phyloP scores from a whole-genome alignment of 2,888 invertebrate genomes.

The Coleophora deauratella region DNA sequence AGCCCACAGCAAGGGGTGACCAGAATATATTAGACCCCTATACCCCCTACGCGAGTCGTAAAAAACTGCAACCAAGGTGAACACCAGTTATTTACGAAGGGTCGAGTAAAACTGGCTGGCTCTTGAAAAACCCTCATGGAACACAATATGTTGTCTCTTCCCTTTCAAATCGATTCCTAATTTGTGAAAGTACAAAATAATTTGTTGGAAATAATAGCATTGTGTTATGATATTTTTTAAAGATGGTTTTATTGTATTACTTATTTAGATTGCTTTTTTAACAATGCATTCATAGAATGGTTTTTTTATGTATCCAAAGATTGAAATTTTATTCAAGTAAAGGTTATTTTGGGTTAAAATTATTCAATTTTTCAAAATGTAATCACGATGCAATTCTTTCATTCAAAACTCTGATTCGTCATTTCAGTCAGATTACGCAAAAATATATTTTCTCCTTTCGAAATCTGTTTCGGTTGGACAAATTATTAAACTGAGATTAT shows the following conservation, averaged over 20 bases:
- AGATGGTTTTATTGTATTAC: no score
- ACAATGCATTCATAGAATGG: no score
- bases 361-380: no score
- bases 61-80: constrained; percentile 18
- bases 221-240: background rate
- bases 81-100: constrained; percentile 22
- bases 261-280: no score
- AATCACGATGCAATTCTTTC: no score
- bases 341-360: no score
- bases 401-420: no score
- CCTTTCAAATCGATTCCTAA: constrained; percentile 54
- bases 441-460: constrained; percentile 5
- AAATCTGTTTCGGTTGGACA: constrained; percentile 5
- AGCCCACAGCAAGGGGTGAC: constrained; percentile 34
- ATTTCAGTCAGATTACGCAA: no score
- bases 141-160: constrained; percentile 50
- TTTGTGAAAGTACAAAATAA: constrained; percentile 41
- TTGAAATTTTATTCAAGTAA: no score
- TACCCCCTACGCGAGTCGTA: constrained; percentile 14
- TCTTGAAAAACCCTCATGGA: constrained; percentile 32
- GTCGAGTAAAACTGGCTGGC: constrained; percentile 27
- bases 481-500: constrained; percentile 12
- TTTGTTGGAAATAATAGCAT: constrained; percentile 6
- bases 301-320: no score
- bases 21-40: constrained; percentile 29